These are phyloP conservation scores for Hydraecia micacea DNA, from an alignment of 2,888 invertebrate species.

Conservation along the genomic window DNA sequence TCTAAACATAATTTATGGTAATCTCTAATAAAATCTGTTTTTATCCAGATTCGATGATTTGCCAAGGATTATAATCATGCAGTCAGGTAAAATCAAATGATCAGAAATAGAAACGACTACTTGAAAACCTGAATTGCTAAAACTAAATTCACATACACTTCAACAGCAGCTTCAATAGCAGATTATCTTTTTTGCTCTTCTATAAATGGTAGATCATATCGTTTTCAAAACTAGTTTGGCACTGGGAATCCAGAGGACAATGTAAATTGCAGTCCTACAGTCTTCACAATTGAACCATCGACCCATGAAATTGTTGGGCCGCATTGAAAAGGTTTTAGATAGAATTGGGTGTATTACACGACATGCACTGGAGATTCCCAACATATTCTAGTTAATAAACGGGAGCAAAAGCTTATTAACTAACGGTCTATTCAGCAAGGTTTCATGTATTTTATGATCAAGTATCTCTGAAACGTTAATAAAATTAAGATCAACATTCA, in stretches of 20 bases:
- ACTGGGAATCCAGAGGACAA: conserved; percentile 42
- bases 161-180: not conserved
- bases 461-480: conserved; percentile 14
- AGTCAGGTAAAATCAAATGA: not conserved
- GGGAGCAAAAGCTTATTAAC: conserved; percentile 15
- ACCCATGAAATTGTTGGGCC: conserved; percentile 62
- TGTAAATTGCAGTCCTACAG: conserved; percentile 56
- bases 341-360: conserved; percentile 44
- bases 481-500: conserved; percentile 19
- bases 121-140: conserved; percentile 1
- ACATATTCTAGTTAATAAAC: conserved; percentile 27
- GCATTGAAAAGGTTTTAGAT: conserved; percentile 54
- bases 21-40: not conserved
- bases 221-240: conserved; percentile 42
- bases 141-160: conserved; percentile 16
- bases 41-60: not conserved
- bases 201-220: conserved; percentile 28
- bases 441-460: conserved; percentile 30
- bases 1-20: not conserved
- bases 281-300: conserved; percentile 58
- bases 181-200: not conserved
- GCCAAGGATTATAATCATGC: not conserved
- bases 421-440: conserved; percentile 1
- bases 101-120: not conserved
- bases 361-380: conserved; percentile 26